These are phyloP conservation scores for Cassiopea xamachana DNA, from an alignment of 30 jellyfish, hydroid and myxozoan genomes.

Conservation along the genomic window DNA sequence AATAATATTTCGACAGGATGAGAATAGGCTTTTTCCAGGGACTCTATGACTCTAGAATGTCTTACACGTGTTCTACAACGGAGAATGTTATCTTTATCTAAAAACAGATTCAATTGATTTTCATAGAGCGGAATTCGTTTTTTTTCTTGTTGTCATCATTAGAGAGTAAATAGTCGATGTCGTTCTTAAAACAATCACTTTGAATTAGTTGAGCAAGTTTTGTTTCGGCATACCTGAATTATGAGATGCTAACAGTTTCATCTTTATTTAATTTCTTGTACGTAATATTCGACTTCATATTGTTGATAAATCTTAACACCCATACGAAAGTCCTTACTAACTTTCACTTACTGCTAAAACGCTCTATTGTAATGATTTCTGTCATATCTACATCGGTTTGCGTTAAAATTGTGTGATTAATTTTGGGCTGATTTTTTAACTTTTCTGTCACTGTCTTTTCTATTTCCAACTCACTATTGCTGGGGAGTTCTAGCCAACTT, in stretches of 20 bases:
- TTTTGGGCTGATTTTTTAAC: neutral
- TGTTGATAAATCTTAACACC: conserved; percentile 17
- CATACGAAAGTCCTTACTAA: conserved; percentile 7
- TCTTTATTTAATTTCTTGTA: neutral
- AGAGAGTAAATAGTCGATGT: neutral
- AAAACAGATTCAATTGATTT: conserved; percentile 14
- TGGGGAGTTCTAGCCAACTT: conserved; percentile 37
- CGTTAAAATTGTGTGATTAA: neutral
- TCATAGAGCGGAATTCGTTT: neutral
- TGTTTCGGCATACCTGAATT: conserved; percentile 24
- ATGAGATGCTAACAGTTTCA: neutral
- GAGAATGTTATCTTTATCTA: conserved; percentile 6
- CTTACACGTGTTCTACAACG: conserved; percentile 22
- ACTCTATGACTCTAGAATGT: neutral
- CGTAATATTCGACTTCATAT: neutral
- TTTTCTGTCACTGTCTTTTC: conserved; percentile 30
- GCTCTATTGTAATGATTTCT: neutral
- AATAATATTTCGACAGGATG: neutral
- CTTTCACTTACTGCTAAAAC: conserved; percentile 3
- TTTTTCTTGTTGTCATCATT: neutral
- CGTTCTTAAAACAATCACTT: neutral
- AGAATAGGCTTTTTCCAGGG: conserved; percentile 39
- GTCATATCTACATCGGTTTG: neutral
- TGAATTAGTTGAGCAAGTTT: neutral
- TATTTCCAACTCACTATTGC: conserved; percentile 16